Base-by-base conservation (phyloP, 1,140 invertebrate species). In the Heliconius nattereri region DNA sequence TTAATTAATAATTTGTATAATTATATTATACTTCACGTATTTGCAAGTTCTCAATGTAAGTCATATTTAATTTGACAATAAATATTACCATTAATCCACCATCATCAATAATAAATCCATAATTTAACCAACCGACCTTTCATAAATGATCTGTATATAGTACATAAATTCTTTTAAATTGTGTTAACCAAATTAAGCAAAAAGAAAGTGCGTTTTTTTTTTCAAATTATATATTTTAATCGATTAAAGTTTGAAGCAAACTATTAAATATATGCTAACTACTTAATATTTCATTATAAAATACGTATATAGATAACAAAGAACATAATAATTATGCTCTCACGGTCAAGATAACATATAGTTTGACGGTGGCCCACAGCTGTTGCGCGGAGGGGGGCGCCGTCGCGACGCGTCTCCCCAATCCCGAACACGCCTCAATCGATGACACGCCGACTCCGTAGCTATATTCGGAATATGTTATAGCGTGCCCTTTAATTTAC, bases 281-380 rank as follows among this genome's bases (percentile, higher is more conserved):
- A 66, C 60, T 66, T 66, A 6, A 66, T 66, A 66, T 66, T 66
- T 23, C 11, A 66, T 37, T 75, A 79, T 54, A 26, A 75, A 71
- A 52, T 75, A 76, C 35, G 54, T 75, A 76, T 66, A 80, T 76
- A 80, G 52, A 76, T 80, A 80, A 76, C 52, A 80, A 80, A 75
- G 75, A 82, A 81, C 79, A 83, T 83, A 85, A 80, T 85, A 86
- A 85, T 83, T 86, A 89, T 87, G 82, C 82, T 91, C 92, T 94
- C 91, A 94, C 92, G 91, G 91, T 94, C 85, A 92, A 91, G 86
- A 92, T 90, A 91, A 91, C 80, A 85, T 87, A 91, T 85, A 88
- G 79, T 84, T 77, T 81, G 81, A 80, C 71, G 79, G 66, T 87
- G 86, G 85, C 82, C 84, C 87, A 87, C 91, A 90, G 89, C 90